Evolutionary conservation across 2,888 invertebrate species (phyloP).

Genomic region (Deilephila elpenor): DNA sequence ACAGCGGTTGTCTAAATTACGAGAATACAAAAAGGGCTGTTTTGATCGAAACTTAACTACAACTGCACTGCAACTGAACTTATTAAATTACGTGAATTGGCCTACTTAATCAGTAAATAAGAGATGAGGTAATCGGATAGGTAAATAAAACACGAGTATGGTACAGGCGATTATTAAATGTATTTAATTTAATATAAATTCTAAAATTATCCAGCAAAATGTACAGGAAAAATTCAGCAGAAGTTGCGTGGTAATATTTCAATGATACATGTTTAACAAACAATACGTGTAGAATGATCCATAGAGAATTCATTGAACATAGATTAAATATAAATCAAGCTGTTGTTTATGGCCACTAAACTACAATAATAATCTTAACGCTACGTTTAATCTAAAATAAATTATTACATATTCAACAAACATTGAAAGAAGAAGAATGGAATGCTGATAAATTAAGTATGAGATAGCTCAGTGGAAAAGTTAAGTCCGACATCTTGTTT

Average conservation of each 20-base stretch:
- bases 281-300: constrained; percentile 28
- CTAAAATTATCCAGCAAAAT: constrained; percentile 68
- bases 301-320: constrained; percentile 23
- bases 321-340: constrained; percentile 49
- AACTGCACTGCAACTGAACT: too few species aligned
- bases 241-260: constrained; percentile 40
- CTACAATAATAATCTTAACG: constrained; percentile 60
- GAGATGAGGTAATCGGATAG: neutral
- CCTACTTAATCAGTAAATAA: too few species aligned
- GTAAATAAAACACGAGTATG: constrained; percentile 55
- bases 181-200: constrained; percentile 75
- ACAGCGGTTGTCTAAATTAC: too few species aligned
- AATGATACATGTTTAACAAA: constrained; percentile 21
- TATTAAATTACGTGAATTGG: too few species aligned
- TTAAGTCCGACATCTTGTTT: neutral
- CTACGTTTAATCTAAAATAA: constrained; percentile 69
- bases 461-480: constrained; percentile 1
- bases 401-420: constrained; percentile 67
- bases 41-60: too few species aligned
- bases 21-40: too few species aligned
- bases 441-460: constrained; percentile 56
- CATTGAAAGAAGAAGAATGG: constrained; percentile 59
- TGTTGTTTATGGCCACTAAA: constrained; percentile 55
- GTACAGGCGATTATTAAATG: constrained; percentile 80
- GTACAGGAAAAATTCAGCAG: constrained; percentile 62